Base-by-base conservation (phyloP, 2,113 vertebrate species). In the Echinops telfairi region DNA sequence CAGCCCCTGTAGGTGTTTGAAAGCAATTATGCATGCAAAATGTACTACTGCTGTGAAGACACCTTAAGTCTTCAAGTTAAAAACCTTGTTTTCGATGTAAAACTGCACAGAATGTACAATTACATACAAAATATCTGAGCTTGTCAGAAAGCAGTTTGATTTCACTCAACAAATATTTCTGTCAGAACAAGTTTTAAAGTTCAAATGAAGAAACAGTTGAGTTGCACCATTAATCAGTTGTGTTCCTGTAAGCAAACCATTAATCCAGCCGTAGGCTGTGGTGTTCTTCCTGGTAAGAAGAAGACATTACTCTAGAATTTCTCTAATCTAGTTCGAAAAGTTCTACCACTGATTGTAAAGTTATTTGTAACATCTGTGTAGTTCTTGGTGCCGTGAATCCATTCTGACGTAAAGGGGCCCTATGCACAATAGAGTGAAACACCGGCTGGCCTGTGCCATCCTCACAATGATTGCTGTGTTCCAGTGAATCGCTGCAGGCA, bases 41-140 rank as follows among this genome's bases (percentile, higher is more conserved):
- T 85, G 16, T 57, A 90, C 57, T 53, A 62, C 22, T 11, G 20
- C 11, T 19, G 12, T 36, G 36, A 73, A 38, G 23, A 86, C 53
- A 47, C 36, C 64, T 58, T 66, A 58, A 76, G 3, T 89, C 29
- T 83, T 47, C 20, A 1, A 23, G 3, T 66, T 89, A 60, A 85
- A 95, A 87, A 84, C 12, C 17, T 38, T 73, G 14, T 58, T 94
- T 93, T 92, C 16, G 60, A 16, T 60, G 92, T 92, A 81, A 92
- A 88, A 71, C 8, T 10, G 29, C 53, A 31, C 79, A 66, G 91
- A 89, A 91, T 78, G 43, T 66, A 86, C 75, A 78, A 33, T 73
- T 80, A 86, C 79, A 62, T 38, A 20, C 1, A 70, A 94, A 62
- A 9, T 38, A 0, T 36, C 6, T 1, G 80, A 20, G 29, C 1